phyloP scores from a whole-genome alignment of 1,140 invertebrate species.

The Hylaeus volcanicus region DNA sequence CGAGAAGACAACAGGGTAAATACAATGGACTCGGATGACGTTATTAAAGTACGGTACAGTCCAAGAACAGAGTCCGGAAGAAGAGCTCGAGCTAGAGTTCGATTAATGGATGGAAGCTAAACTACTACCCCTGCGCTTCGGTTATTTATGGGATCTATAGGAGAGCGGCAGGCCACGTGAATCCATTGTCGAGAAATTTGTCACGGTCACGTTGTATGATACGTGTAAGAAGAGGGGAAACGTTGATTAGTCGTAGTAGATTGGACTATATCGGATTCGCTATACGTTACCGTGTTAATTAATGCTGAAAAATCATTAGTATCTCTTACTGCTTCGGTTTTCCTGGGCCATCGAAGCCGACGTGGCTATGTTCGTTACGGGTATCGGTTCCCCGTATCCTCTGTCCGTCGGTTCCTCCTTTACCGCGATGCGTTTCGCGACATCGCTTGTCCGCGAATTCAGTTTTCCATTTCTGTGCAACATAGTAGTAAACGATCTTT shows the following conservation, averaged over 20 bases:
- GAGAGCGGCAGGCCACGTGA: conserved; percentile 61
- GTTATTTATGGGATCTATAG: conserved; percentile 66
- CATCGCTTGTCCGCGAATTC: conserved; percentile 55
- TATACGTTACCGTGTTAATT: too few species aligned
- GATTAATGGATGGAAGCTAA: conserved; percentile 57
- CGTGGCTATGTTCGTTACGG: conserved; percentile 59
- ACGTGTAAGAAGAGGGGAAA: conserved; percentile 30
- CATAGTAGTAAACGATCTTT: not conserved
- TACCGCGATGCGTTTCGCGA: conserved; percentile 64
- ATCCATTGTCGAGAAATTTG: conserved; percentile 67
- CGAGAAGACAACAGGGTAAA: not conserved
- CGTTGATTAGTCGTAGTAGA: conserved; percentile 9
- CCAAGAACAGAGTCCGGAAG: conserved; percentile 45
- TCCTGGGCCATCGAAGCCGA: conserved; percentile 55
- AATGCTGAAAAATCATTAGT: not conserved
- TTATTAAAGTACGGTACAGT: not conserved
- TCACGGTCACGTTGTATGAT: conserved; percentile 48
- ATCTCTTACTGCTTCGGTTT: conserved; percentile 58
- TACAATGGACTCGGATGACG: not conserved
- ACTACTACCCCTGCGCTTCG: conserved; percentile 31
- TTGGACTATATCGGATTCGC: not conserved
- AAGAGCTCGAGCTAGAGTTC: conserved; percentile 37
- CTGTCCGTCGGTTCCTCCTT: conserved; percentile 71
- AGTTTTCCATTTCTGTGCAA: conserved; percentile 50
- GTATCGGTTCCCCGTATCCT: conserved; percentile 66